Evolutionary conservation across 2,113 vertebrate species (phyloP), one percentile per base, ranked within the genome.

Genomic region (Ovibos moschatus): DNA sequence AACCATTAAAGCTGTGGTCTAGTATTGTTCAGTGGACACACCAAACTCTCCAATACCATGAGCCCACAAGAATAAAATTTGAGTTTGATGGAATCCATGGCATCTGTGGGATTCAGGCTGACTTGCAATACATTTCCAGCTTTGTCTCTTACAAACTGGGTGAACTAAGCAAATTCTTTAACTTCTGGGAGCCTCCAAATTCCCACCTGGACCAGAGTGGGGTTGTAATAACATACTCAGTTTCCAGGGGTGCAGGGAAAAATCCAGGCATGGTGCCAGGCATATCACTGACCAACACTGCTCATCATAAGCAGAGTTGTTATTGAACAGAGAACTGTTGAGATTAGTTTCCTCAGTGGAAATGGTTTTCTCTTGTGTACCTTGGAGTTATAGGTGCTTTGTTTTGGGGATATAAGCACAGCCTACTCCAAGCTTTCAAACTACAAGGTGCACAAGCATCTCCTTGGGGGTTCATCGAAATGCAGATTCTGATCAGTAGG

Each of bases 241-340:
- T 12, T 45, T 19, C 14, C n/a, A 12, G 53, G 36, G 30, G 3
- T 62, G 14, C 25, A 11, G 55, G 53, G 60, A 17, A 2, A 45
- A 36, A 6, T 19, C 16, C 10, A 62, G 36, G 28, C 53, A 45
- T 57, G 50, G 7, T 3, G n/a, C 27, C 79, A 64, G 62, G 11
- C 1, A 2, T 14, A 1, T n/a, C 76, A 53, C 25, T 4, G 0
- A 17, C 25, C 60, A 45, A 2, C 5, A 4, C 3, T 33, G 76
- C n/a, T 51, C 11, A 8, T 27, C 10, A 16, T 8, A 50, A 43
- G 19, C 15, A 28, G 12, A 33, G 33, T 12, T 71, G 11, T 36
- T 40, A 45, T 1, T 51, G 71, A 74, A 23, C 21, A 74, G n/a
- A 96, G 33, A 76, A 19, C 28, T 13, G 45, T 2, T 64, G 45